Evolutionary conservation across 2,113 vertebrate species (phyloP).

Genomic region (Podiceps cristatus): DNA sequence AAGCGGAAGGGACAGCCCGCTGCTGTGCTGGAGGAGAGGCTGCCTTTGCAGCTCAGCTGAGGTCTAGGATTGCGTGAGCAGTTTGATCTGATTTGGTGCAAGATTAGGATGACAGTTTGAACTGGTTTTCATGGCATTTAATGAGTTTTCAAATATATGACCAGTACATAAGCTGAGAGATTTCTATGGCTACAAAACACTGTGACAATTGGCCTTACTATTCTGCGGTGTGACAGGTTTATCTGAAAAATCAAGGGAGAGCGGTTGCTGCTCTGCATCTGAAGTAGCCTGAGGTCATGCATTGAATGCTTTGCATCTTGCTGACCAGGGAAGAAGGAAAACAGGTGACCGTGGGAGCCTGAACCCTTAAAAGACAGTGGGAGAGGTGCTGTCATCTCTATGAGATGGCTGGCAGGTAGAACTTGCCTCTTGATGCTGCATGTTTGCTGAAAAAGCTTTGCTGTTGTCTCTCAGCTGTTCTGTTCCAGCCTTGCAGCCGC

Average conservation of each 20-base stretch:
- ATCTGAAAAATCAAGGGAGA: background rate
- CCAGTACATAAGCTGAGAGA: background rate
- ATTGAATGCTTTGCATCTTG: background rate
- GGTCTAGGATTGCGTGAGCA: background rate
- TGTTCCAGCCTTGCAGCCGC: background rate
- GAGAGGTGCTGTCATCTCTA: background rate
- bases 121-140: background rate
- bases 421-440: background rate
- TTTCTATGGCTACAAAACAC: background rate
- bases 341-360: background rate
- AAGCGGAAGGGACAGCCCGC: rapidly evolving
- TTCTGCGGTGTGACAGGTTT: background rate
- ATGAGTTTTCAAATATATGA: background rate
- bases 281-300: background rate
- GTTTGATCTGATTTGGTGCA: background rate
- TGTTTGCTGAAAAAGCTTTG: background rate
- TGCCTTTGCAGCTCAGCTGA: background rate
- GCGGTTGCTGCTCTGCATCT: background rate
- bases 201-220: background rate
- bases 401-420: background rate
- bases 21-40: background rate
- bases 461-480: background rate
- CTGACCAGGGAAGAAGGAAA: background rate
- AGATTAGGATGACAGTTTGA: background rate
- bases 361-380: background rate